Evolutionary conservation across 1,140 invertebrate species (phyloP).

Genomic region (Euura lappo): DNA sequence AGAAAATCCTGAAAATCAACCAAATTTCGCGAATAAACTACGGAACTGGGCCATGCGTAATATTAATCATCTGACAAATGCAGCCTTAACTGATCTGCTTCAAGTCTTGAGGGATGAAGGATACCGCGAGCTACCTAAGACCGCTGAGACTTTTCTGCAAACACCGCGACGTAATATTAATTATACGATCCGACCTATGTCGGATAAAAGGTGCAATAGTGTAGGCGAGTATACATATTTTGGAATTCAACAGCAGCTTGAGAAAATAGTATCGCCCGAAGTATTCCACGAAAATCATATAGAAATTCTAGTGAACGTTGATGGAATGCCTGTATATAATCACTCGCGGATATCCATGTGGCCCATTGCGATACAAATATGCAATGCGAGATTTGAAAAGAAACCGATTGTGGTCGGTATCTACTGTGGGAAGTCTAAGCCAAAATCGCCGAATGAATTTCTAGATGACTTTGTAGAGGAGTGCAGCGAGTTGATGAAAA

Average conservation of each 20-base stretch:
- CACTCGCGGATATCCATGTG: slow-evolving; percentile 15
- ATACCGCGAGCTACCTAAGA: slow-evolving; percentile 3
- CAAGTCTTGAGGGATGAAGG: slow-evolving; percentile 9
- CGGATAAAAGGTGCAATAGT: neutral
- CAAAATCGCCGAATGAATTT: slow-evolving; percentile 12
- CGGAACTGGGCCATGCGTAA: neutral
- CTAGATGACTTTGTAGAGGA: slow-evolving; percentile 19
- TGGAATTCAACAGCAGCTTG: slow-evolving; percentile 21
- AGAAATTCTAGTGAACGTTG: slow-evolving; percentile 28
- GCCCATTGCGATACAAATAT: slow-evolving; percentile 20
- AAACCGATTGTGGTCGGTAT: slow-evolving; percentile 16
- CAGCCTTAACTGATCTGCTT: slow-evolving; percentile 2
- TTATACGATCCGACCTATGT: neutral
- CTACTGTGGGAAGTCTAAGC: slow-evolving; percentile 20
- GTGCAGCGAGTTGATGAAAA: slow-evolving; percentile 2
- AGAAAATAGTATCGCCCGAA: slow-evolving; percentile 21
- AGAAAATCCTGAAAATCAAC: no score
- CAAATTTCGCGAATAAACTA: slow-evolving; percentile 6
- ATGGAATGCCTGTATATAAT: slow-evolving; percentile 23
- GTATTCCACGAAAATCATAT: slow-evolving; percentile 24
- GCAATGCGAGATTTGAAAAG: neutral
- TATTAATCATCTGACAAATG: neutral
- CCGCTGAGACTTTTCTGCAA: slow-evolving; percentile 13
- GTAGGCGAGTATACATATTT: slow-evolving; percentile 26
- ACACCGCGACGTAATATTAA: neutral